A percentile compares a stretch with the other conserved stretches of the same genome.
Conservation (phyloP, 2,888 invertebrate genomes). For the Eumacrocentrus americanus region DNA sequence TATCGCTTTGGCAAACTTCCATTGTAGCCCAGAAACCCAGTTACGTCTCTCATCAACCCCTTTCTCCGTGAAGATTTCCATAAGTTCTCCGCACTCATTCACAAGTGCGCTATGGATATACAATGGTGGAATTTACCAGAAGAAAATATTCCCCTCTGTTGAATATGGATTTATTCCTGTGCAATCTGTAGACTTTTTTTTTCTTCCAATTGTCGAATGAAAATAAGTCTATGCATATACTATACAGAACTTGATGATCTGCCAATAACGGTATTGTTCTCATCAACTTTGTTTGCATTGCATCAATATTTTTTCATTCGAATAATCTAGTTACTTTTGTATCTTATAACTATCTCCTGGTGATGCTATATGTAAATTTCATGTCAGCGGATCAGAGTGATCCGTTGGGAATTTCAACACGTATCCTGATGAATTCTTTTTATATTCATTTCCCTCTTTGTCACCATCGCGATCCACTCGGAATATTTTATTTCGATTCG, state of each 20-base stretch:
- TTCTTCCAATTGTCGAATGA: not conserved
- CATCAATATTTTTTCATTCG: not conserved
- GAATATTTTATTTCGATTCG: not conserved
- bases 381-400: not conserved
- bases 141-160: not conserved
- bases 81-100: not conserved
- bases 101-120: not conserved
- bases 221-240: no score
- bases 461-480: not conserved
- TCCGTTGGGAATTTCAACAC: not conserved
- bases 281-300: no score
- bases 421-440: not conserved
- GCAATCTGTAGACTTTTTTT: not conserved
- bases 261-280: no score
- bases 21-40: no score
- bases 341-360: not conserved
- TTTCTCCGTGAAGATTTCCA: not conserved
- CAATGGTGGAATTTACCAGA: not conserved
- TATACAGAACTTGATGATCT: no score
- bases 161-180: not conserved
- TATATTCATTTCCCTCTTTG: not conserved
- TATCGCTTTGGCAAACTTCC: constrained; percentile 2
- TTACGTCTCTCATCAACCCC: no score
- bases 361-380: not conserved
- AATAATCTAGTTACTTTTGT: not conserved